These are phyloP conservation scores for Eurystomus gularis DNA, from an alignment of 2,113 vertebrate species.

Conservation along the genomic window DNA sequence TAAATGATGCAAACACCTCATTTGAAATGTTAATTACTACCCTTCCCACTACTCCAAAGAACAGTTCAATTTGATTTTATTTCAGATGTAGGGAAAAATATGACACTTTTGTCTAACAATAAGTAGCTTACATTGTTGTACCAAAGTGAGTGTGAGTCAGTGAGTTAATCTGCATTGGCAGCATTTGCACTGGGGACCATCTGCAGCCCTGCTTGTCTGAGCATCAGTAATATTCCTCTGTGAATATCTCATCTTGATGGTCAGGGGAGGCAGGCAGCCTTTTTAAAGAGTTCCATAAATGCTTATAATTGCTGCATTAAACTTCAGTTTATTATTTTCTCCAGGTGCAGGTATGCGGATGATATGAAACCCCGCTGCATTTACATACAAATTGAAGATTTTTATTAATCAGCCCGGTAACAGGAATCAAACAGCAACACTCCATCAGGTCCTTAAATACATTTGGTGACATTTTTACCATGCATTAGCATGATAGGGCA, in stretches of 20 bases:
- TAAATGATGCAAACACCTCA: constrained; percentile 69
- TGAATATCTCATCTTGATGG: constrained; percentile 83
- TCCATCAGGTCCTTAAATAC: constrained; percentile 99
- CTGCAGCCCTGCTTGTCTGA: constrained; percentile 74
- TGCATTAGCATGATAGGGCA: constrained; percentile 99
- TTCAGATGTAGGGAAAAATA: constrained; percentile 57
- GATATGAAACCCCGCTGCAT: constrained; percentile 97
- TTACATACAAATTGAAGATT: constrained; percentile 99
- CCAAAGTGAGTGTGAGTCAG: constrained; percentile 69
- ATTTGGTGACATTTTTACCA: constrained; percentile 99
- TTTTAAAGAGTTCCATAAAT: constrained; percentile 92
- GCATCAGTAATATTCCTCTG: constrained; percentile 74
- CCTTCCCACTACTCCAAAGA: neutral
- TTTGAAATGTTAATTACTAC: constrained; percentile 63
- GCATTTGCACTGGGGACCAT: constrained; percentile 67
- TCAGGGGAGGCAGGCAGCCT: constrained; percentile 65
- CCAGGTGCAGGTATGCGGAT: constrained; percentile 96
- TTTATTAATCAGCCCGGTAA: constrained; percentile 99
- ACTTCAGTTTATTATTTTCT: constrained; percentile 99
- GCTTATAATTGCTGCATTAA: constrained; percentile 99
- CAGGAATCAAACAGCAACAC: constrained; percentile 99
- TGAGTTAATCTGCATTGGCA: constrained; percentile 74
- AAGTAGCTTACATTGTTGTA: constrained; percentile 74
- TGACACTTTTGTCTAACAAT: constrained; percentile 67
- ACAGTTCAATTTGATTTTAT: constrained; percentile 50